A percentile compares a stretch with the other conserved stretches of the same genome.
Conservation (phyloP, 2,888 invertebrate species). For the Myopa testacea region DNA sequence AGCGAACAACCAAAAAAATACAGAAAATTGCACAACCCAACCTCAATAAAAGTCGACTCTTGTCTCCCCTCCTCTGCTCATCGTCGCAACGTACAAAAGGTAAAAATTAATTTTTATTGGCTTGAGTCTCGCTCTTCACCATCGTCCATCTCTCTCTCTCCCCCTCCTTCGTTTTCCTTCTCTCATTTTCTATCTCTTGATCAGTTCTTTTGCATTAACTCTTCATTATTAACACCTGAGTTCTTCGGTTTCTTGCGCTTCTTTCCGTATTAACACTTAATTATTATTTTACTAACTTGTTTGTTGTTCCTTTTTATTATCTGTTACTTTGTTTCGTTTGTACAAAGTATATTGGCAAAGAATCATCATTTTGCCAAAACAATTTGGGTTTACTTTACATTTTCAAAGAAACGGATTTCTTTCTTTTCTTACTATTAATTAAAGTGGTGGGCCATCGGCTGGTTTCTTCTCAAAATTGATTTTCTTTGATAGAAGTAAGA, state of each 20-base stretch:
- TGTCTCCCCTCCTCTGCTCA: neutral
- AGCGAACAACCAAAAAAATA: neutral
- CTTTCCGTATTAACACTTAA: neutral
- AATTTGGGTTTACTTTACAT: too few species aligned
- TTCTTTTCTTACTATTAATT: too few species aligned
- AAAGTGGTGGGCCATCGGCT: too few species aligned
- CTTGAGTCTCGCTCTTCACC: neutral
- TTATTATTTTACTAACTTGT: neutral
- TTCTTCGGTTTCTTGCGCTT: too few species aligned
- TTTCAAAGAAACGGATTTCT: too few species aligned
- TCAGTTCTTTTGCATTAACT: neutral
- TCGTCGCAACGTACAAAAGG: neutral
- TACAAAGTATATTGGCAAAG: too few species aligned
- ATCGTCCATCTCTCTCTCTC: neutral
- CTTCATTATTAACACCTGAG: neutral
- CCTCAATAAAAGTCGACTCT: neutral
- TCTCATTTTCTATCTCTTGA: neutral
- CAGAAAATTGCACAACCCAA: conserved; percentile 5
- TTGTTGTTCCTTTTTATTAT: neutral
- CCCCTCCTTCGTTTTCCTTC: neutral
- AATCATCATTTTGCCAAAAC: too few species aligned
- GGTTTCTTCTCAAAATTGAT: too few species aligned
- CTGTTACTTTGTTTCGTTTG: neutral
- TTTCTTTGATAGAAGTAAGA: too few species aligned
- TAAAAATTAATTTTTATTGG: conserved; percentile 1